Evolutionary conservation across 2,797 vertebrate genomes (phyloP), one percentile per base, ranked within the genome.

Genomic region (Bucorvus abyssinicus): DNA sequence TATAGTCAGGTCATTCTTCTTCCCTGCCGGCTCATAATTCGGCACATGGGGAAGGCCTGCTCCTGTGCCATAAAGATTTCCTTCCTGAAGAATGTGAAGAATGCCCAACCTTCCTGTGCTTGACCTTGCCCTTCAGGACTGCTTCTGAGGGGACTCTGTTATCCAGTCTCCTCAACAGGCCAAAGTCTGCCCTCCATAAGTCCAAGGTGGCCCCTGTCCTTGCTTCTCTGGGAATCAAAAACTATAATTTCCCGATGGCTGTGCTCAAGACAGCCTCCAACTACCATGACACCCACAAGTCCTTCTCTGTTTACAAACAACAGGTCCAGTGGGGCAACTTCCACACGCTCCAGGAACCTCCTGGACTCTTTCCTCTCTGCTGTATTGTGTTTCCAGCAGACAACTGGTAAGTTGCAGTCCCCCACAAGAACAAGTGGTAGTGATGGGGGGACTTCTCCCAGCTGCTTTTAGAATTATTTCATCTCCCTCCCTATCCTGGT

Each of bases 11-110:
- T 5, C 22, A 16, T 12, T 50, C 7, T 3, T 32, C 14, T 77
- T 93, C 26, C 50, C 61, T 6, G 36, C 14, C 1, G 14, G 6
- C 32, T 79, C 17, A 3, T 69, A 17, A 34, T 79, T 40, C 3
- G 3, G 29, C 10, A 17, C 2, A 0, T 11, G 19, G 40, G 9
- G 19, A 23, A n/a, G 13, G 22, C 36, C 36, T 65, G 4, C 57
- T 64, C 12, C n/a, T 29, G 14, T 1, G 6, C 8, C 8, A 65
- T 70, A 44, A 32, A 14, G 61, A 34, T 32, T 40, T 65, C 8
- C 9, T 60, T 68, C 20, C 32, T 52, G 60, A 68, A 42, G 49
- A 36, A 73, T 36, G 10, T 78, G 60, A 68, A 42, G 49, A 36
- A 73, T 36, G 10, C 73, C 23, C 23, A 74, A 22, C 55, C 17